phyloP scores from a whole-genome alignment of 2,113 vertebrate species.

The Oryctolagus cuniculus region DNA sequence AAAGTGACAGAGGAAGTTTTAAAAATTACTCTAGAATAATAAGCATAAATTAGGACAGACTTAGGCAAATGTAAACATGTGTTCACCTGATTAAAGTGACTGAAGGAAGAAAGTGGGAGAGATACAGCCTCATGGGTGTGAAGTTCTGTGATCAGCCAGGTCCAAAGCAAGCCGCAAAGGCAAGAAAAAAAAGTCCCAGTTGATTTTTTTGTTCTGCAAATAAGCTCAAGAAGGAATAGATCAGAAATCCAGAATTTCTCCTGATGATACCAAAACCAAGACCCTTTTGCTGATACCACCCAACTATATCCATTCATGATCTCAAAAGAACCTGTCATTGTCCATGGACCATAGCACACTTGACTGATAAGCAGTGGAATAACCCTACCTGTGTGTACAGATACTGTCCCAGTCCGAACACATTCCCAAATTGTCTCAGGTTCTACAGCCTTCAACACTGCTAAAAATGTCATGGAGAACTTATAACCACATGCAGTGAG shows the following conservation, averaged over 20 bases:
- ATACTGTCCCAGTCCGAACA: not conserved
- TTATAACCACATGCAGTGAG: not conserved
- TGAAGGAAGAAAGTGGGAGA: not conserved
- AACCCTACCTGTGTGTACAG: not conserved
- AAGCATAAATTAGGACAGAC: not conserved
- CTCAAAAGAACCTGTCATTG: not conserved
- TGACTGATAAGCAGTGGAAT: not conserved
- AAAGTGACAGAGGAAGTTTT: constrained; percentile 12
- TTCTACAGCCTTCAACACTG: not conserved
- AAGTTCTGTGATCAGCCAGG: not conserved
- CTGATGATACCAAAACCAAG: not conserved
- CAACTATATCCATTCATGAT: not conserved
- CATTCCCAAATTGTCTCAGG: not conserved
- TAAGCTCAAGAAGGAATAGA: not conserved
- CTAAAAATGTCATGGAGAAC: not conserved
- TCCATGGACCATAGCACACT: not conserved
- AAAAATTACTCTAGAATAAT: not conserved
- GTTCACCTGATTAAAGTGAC: not conserved
- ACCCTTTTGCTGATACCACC: not conserved
- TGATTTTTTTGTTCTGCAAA: constrained; percentile 54
- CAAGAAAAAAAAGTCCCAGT: not conserved
- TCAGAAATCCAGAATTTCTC: not conserved
- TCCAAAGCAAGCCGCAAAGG: not conserved
- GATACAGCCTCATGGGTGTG: not conserved
- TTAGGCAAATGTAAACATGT: not conserved